These are phyloP conservation scores for Rallus crepitans DNA, from an alignment of 2,797 vertebrate genomes.

Conservation along the genomic window DNA sequence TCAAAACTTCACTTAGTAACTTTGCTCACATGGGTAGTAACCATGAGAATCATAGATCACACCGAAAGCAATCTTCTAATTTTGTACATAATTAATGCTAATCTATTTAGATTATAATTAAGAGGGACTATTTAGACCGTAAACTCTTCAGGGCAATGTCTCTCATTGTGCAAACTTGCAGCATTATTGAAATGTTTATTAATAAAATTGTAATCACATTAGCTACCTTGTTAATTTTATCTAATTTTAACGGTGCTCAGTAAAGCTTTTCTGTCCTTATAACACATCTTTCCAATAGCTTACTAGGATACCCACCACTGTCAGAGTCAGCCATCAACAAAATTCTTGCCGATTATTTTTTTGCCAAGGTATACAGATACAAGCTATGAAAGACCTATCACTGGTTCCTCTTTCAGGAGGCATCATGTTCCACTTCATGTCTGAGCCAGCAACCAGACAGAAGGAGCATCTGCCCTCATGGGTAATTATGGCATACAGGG, in stretches of 20 bases:
- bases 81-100: not conserved
- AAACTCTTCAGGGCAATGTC: not conserved
- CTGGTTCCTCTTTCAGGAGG: not conserved
- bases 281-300: not conserved
- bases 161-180: not conserved
- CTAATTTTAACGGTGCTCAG: not conserved
- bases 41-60: not conserved
- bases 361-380: not conserved
- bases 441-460: not conserved
- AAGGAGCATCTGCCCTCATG: not conserved
- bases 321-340: not conserved
- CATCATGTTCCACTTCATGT: not conserved
- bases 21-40: not conserved
- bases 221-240: slow-evolving; percentile 2
- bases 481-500: not conserved
- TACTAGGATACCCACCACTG: not conserved
- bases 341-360: not conserved
- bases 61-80: not conserved
- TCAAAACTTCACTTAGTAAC: not conserved
- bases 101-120: slow-evolving; percentile 26
- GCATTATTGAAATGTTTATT: slow-evolving; percentile 15
- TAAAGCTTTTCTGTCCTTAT: not conserved
- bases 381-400: not conserved
- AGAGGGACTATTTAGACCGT: not conserved
- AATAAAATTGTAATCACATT: not conserved